Percentiles rank a stretch among this genome's conserved stretches.
Conservation (phyloP, 2,797 vertebrate genomes). For the Rhadinocentrus ornatus region DNA sequence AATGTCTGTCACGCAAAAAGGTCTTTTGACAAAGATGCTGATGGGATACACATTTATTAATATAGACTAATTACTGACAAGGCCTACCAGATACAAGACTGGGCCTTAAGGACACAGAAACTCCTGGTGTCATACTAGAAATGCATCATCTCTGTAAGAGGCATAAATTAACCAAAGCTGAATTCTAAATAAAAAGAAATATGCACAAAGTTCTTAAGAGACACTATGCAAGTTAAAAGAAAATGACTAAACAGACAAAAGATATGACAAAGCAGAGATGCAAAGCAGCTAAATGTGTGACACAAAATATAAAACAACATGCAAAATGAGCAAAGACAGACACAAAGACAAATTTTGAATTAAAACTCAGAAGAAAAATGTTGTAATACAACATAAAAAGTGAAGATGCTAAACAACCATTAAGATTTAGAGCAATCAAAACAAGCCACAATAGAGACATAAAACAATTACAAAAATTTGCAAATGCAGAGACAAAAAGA, state of each 20-base stretch:
- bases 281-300: too few species aligned
- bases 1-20: conserved; percentile 6
- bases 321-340: too few species aligned
- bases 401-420: neutral
- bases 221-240: neutral
- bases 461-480: neutral
- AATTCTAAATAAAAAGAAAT: neutral
- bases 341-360: too few species aligned
- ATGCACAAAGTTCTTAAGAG: neutral
- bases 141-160: neutral
- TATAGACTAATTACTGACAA: neutral
- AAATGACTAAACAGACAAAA: neutral
- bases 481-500: neutral
- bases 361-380: too few species aligned
- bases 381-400: neutral
- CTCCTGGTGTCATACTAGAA: neutral
- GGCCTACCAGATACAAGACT: neutral
- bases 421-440: neutral
- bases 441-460: neutral
- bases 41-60: neutral
- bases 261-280: neutral
- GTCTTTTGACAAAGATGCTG: neutral
- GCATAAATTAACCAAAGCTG: neutral
- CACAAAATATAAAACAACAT: too few species aligned
- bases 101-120: neutral